phyloP scores from a whole-genome alignment of 2,888 invertebrate genomes.

The Cataglyphis rosenhaueri region DNA sequence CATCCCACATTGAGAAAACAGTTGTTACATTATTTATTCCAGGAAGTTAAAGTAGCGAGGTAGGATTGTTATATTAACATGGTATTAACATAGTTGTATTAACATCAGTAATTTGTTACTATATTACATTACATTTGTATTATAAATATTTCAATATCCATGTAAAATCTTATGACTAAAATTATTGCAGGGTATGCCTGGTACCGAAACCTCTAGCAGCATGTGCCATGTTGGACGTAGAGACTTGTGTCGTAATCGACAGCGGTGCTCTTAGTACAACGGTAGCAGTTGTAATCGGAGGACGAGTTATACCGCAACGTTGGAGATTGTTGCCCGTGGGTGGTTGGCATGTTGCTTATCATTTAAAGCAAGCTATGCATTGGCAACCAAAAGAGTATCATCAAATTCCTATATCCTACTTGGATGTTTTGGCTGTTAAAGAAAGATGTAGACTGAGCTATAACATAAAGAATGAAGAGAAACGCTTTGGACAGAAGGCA shows the following conservation, averaged over 20 bases:
- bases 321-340: slow-evolving; percentile 84
- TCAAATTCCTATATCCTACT: slow-evolving; percentile 84
- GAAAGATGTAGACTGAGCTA: slow-evolving; percentile 84
- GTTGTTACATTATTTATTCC: slow-evolving; percentile 84
- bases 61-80: slow-evolving; percentile 60
- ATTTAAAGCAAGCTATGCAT: slow-evolving; percentile 84
- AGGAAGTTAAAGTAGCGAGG: slow-evolving; percentile 85
- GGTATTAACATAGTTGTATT: slow-evolving; percentile 22
- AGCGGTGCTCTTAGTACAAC: slow-evolving; percentile 85
- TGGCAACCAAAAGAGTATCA: slow-evolving; percentile 84
- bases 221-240: slow-evolving; percentile 83
- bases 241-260: slow-evolving; percentile 85
- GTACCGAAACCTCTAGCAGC: slow-evolving; percentile 85
- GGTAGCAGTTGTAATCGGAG: slow-evolving; percentile 84
- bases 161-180: neutral
- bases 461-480: slow-evolving; percentile 83
- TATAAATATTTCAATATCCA: neutral
- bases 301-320: slow-evolving; percentile 83
- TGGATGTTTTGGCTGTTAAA: slow-evolving; percentile 84
- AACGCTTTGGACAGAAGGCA: slow-evolving; percentile 70
- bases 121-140: neutral
- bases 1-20: slow-evolving; percentile 83
- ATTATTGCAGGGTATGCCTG: slow-evolving; percentile 81
- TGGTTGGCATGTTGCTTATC: slow-evolving; percentile 85
- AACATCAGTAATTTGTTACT: neutral